These are phyloP conservation scores for Ormyrus rosae DNA, from an alignment of 2,888 invertebrate species.

Conservation along the genomic window DNA sequence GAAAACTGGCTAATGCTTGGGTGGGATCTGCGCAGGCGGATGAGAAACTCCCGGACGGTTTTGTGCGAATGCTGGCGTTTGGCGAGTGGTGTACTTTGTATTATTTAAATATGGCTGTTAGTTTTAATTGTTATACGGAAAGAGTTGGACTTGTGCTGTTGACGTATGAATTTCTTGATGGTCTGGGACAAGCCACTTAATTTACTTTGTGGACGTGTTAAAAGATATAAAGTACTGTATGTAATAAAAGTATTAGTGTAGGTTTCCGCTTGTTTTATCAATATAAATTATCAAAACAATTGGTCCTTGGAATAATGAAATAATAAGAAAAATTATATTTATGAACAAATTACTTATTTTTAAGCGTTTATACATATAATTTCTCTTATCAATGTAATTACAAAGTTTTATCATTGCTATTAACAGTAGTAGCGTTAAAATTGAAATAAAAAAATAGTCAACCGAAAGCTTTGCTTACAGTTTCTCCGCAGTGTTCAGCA, in stretches of 20 bases:
- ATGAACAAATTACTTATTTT: too few species aligned
- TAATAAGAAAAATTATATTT: too few species aligned
- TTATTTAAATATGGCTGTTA: neutral
- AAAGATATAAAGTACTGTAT: too few species aligned
- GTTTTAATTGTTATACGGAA: too few species aligned
- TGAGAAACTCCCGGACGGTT: neutral
- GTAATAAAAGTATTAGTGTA: too few species aligned
- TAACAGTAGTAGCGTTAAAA: neutral
- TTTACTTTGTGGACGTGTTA: too few species aligned
- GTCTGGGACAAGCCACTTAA: too few species aligned
- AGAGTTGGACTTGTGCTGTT: too few species aligned
- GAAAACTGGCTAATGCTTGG: constrained; percentile 17
- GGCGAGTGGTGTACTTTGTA: constrained; percentile 13
- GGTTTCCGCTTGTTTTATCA: too few species aligned
- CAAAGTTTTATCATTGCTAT: constrained; percentile 15
- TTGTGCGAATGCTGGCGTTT: constrained; percentile 1
- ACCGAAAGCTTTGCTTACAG: neutral
- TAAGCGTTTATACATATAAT: neutral
- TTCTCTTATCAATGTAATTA: neutral
- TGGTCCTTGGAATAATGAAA: too few species aligned
- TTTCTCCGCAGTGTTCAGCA: neutral
- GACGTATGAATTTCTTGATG: too few species aligned
- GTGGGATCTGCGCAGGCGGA: constrained; percentile 28
- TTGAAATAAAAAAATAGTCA: neutral
- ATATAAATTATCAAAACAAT: too few species aligned